Conservation (phyloP, 2,113 vertebrate genomes). For the Malurus alboscapulatus region DNA sequence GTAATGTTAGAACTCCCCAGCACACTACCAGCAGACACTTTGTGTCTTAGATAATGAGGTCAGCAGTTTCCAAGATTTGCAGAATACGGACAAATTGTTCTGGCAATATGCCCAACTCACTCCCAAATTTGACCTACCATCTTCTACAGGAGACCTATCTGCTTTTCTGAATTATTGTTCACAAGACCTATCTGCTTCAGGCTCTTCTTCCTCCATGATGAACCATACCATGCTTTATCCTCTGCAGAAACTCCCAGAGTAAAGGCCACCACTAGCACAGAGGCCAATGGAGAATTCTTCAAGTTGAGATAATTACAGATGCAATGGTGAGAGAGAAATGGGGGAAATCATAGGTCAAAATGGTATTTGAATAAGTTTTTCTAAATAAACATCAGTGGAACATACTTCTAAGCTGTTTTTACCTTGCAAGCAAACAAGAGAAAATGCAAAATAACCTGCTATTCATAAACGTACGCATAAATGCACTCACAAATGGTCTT, state of each 20-base stretch:
- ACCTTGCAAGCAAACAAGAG: background rate
- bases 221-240: background rate
- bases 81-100: conserved; percentile 12
- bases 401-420: background rate
- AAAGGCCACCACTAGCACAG: background rate
- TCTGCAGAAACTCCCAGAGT: background rate
- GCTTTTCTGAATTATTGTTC: background rate
- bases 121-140: background rate
- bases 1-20: background rate
- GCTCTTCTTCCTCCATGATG: background rate
- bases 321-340: background rate
- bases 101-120: background rate
- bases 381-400: background rate
- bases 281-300: background rate
- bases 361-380: background rate
- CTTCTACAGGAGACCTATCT: background rate
- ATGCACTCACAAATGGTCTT: background rate
- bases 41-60: background rate
- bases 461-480: background rate
- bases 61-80: background rate
- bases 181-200: background rate
- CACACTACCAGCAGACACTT: background rate
- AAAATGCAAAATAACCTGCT: background rate
- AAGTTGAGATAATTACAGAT: background rate
- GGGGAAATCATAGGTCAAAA: background rate